A percentile compares a stretch with the other conserved stretches of the same genome.
These are phyloP conservation scores for Orthonychiurus folsomi DNA, from an alignment of 2,888 invertebrate species.

Conservation along the genomic window DNA sequence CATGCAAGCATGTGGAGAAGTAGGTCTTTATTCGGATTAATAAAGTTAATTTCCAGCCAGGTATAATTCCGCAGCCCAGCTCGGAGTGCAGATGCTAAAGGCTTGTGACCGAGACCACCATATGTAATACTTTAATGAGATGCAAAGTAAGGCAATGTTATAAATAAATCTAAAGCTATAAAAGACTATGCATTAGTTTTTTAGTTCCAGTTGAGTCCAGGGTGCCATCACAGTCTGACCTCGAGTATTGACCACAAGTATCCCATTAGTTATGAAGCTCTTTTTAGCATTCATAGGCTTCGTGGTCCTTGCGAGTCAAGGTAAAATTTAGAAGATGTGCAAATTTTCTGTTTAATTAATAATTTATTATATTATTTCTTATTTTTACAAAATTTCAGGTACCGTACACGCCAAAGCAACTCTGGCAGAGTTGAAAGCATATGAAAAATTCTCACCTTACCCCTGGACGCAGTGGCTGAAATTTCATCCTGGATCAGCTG, in stretches of 20 bases:
- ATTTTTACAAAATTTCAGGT: background rate
- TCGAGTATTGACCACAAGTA: background rate
- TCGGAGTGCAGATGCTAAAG: too few relatives aligned
- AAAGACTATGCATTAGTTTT: background rate
- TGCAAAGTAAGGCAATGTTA: too few relatives aligned
- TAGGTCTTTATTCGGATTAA: too few relatives aligned
- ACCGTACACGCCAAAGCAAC: background rate
- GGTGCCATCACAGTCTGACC: background rate
- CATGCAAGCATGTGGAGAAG: too few relatives aligned
- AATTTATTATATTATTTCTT: background rate
- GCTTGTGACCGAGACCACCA: too few relatives aligned
- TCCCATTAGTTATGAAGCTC: background rate
- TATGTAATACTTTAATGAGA: too few relatives aligned
- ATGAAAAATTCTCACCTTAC: constrained; percentile 13
- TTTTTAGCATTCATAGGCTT: background rate
- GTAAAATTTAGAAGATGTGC: background rate
- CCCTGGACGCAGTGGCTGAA: constrained; percentile 24
- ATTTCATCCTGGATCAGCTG: constrained; percentile 9
- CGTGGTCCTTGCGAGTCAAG: background rate
- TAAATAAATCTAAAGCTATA: too few relatives aligned
- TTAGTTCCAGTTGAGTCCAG: background rate
- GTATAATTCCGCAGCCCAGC: too few relatives aligned
- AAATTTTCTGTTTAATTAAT: background rate
- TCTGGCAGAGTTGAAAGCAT: constrained; percentile 14
- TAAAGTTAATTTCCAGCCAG: too few relatives aligned